Evolutionary conservation across 1,140 invertebrate species (phyloP).

Genomic region (Anastrepha obliqua): DNA sequence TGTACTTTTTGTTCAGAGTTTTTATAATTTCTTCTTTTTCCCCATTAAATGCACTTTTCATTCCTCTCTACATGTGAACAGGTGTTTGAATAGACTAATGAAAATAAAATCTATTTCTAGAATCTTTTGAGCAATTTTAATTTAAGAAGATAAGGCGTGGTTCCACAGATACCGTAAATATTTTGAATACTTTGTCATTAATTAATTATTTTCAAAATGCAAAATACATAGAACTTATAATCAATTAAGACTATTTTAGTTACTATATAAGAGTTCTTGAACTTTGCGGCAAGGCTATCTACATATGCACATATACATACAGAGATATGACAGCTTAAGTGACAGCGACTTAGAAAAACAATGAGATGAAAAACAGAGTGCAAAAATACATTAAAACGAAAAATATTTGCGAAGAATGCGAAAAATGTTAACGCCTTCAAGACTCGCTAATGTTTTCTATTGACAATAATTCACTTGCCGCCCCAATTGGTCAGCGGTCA

Average conservation of each 20-base stretch:
- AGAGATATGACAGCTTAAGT: no score
- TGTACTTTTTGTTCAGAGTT: no score
- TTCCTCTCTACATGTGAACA: no score
- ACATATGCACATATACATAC: not conserved
- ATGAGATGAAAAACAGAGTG: not conserved
- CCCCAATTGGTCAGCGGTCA: no score
- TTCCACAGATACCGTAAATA: no score
- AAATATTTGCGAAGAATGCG: not conserved
- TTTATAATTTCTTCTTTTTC: no score
- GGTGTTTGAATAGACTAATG: no score
- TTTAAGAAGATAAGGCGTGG: no score
- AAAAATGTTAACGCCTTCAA: slow-evolving; percentile 7
- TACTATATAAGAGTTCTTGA: not conserved
- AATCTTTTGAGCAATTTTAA: no score
- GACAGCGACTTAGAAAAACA: not conserved
- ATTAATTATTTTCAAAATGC: not conserved
- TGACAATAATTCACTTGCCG: not conserved
- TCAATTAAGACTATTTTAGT: not conserved
- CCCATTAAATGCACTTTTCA: no score
- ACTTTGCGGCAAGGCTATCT: not conserved
- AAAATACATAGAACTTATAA: not conserved
- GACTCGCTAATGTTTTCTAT: not conserved
- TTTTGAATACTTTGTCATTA: not conserved
- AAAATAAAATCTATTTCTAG: no score
- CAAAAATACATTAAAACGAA: not conserved